Evolutionary conservation across 1,140 invertebrate genomes (phyloP).

Genomic region (Sarcophaga peregrina): DNA sequence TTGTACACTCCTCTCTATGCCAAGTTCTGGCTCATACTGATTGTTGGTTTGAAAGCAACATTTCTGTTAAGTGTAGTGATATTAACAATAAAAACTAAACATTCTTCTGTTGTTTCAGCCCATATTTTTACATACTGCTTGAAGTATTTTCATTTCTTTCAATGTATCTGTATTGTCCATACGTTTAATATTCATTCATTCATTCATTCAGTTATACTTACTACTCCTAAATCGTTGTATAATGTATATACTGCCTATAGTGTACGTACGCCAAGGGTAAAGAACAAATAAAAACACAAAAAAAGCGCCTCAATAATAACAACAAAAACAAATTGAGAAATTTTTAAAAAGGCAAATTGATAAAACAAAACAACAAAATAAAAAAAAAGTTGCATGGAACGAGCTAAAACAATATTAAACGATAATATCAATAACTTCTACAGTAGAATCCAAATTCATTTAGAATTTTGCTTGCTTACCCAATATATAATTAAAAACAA

Average conservation of each 20-base stretch:
- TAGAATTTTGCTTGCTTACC: no score
- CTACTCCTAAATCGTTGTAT: not conserved
- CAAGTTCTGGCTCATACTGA: not conserved
- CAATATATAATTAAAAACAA: no score
- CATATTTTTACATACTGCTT: slow-evolving; percentile 1
- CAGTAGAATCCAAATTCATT: no score
- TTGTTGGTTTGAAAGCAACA: not conserved
- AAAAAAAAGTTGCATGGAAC: no score
- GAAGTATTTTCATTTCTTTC: not conserved
- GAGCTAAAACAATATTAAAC: no score
- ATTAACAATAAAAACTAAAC: not conserved
- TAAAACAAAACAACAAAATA: not conserved
- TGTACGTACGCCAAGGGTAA: slow-evolving; percentile 7
- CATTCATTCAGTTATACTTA: not conserved
- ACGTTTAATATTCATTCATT: not conserved
- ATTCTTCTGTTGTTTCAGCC: not conserved
- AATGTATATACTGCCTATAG: not conserved
- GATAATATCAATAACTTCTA: no score
- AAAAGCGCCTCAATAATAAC: not conserved
- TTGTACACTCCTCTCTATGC: not conserved
- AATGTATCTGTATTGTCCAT: not conserved
- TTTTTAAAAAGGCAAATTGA: not conserved
- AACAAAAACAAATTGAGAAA: no score
- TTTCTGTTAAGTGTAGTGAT: not conserved
- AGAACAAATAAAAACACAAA: not conserved